Evolutionary conservation across 2,888 invertebrate genomes (phyloP), one percentile per base, ranked within the genome.

Genomic region (Scaptomyza tumidula): DNA sequence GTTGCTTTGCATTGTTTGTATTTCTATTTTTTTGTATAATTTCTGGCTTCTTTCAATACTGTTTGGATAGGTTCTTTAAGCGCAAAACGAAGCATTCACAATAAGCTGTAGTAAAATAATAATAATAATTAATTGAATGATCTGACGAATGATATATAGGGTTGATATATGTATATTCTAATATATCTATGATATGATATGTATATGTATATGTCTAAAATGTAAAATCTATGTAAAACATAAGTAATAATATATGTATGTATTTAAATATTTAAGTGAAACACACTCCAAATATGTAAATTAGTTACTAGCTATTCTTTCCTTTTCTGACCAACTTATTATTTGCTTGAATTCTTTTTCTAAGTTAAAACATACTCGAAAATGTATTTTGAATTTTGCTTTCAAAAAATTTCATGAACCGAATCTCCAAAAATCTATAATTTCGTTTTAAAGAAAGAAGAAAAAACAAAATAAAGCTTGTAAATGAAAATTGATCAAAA

Each of bases 251-350:
- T 85, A 69, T 75, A 29, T 61, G 69, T 80, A 75, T 75, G 29
- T 55, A 60, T 60, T 50, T 44, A 60, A 70, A 55, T 67, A 41
- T 61, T 60, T 86, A 82, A 87, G 83, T 68, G 60, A 81, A 77
- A 78, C 87, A 86, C 86, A 86, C 86, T 88, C 88, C 87, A 88
- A 88, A 88, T 82, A 88, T 88, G 88, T 88, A 88, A 79, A 86
- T 82, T 88, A 84, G 75, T 68, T 65, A 61, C 37, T 68, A 55
- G 50, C 58, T 63, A 50, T 46, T 67, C 37, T 35, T 35, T 35
- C 5, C 13, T 19, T 48, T 66, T 44, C 35, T 31, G 35, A 41
- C 39, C 29, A 55, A 49, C 49, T 85, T 85, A 74, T 85, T 56
- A 39, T 81, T 82, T 79, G 82, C 85, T 70, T 43, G 59, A 54